phyloP scores from a whole-genome alignment of 2,888 invertebrate genomes.

The Drosophila flavopinicola region DNA sequence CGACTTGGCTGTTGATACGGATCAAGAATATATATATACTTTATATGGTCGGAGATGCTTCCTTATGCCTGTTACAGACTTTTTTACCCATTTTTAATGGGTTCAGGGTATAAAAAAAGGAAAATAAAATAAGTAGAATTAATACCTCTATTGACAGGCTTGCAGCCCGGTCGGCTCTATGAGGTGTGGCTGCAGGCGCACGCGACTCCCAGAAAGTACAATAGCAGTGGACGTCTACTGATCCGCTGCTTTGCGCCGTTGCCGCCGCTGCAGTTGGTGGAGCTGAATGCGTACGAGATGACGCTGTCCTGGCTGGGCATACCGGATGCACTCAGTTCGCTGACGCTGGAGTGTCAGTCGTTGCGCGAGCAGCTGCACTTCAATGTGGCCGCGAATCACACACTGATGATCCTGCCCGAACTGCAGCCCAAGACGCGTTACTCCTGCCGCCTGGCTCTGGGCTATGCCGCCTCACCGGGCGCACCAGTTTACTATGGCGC shows the following conservation, averaged over 20 bases:
- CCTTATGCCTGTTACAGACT: no score
- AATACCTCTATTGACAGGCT: no score
- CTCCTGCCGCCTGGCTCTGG: constrained; percentile 88
- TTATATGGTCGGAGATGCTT: no score
- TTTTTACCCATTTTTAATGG: no score
- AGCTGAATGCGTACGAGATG: constrained; percentile 87
- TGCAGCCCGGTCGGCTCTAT: constrained; percentile 89
- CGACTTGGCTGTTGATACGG: no score
- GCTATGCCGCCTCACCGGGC: constrained; percentile 85
- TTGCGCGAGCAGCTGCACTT: constrained; percentile 68
- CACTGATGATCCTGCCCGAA: constrained; percentile 69
- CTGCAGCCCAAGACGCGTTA: constrained; percentile 91
- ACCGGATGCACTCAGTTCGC: constrained; percentile 83
- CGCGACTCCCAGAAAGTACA: constrained; percentile 88
- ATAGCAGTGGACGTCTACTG: constrained; percentile 87
- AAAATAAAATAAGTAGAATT: no score
- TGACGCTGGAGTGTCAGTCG: constrained; percentile 70
- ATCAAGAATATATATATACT: no score
- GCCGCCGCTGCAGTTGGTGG: constrained; percentile 86
- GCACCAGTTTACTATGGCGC: constrained; percentile 75
- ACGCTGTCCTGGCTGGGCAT: constrained; percentile 89
- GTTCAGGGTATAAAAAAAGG: no score
- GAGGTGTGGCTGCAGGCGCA: constrained; percentile 90
- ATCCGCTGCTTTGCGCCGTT: constrained; percentile 91
- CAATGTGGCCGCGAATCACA: constrained; percentile 63